Evolutionary conservation across 2,797 vertebrate genomes (phyloP).

Genomic region (Tragopan temminckii): DNA sequence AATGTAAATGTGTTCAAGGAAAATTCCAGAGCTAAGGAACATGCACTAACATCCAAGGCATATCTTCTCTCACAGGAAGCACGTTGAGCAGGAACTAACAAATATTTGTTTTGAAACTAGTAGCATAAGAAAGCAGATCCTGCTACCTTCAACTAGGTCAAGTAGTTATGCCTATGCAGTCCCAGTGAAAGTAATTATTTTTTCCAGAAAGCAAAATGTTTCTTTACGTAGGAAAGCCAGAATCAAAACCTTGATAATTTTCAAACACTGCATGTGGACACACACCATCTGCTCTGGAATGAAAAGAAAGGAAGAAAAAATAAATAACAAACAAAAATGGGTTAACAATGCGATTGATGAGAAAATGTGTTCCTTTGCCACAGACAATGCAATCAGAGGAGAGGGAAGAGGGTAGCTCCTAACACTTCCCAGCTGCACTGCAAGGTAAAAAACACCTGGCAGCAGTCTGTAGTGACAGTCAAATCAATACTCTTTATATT

Average conservation of each 20-base stretch:
- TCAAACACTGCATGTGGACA: neutral
- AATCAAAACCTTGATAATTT: neutral
- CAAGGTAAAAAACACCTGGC: neutral
- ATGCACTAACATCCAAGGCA: neutral
- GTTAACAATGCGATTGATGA: neutral
- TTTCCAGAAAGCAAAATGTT: neutral
- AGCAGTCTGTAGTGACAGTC: neutral
- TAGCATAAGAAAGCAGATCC: neutral
- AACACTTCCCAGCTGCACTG: neutral
- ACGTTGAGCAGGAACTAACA: neutral
- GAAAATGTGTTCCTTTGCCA: neutral
- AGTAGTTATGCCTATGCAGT: neutral
- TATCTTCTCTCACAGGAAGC: neutral
- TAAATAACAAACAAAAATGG: fast-evolving
- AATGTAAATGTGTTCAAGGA: neutral
- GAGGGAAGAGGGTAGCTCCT: neutral
- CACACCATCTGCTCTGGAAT: neutral
- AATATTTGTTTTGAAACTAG: neutral
- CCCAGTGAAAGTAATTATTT: slow-evolving; percentile 19
- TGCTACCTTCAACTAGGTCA: neutral
- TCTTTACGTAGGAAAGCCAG: neutral
- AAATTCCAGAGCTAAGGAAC: neutral
- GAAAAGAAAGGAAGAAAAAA: neutral
- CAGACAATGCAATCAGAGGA: neutral
- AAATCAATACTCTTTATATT: neutral